phyloP scores from a whole-genome alignment of 2,113 vertebrate genomes.

The Poeciliopsis occidentalis region DNA sequence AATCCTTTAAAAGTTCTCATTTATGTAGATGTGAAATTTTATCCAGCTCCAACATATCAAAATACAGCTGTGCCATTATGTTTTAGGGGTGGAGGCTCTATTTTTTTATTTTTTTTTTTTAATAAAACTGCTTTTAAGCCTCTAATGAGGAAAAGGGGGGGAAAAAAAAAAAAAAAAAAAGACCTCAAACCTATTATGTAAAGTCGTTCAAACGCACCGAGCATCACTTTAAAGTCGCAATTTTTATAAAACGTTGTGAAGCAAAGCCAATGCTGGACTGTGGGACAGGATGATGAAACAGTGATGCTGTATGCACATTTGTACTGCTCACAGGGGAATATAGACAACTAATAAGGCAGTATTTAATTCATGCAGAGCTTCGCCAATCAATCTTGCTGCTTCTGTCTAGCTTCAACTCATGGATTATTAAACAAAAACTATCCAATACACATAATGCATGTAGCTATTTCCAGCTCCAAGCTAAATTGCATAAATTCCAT shows the following conservation, averaged over 20 bases:
- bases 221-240: constrained; percentile 6
- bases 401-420: background rate
- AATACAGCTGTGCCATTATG: constrained; percentile 57
- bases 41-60: constrained; percentile 25
- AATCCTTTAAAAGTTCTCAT: constrained; percentile 61
- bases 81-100: constrained; percentile 23
- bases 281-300: constrained; percentile 12
- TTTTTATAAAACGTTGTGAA: background rate
- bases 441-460: background rate
- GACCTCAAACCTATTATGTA: constrained; percentile 45
- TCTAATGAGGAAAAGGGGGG: constrained; percentile 44
- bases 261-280: background rate
- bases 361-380: constrained; percentile 9
- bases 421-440: background rate
- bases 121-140: constrained; percentile 64
- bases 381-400: background rate
- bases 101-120: constrained; percentile 56
- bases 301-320: background rate
- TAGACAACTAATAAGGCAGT: background rate
- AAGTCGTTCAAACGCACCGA: constrained; percentile 19
- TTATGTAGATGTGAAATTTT: constrained; percentile 37
- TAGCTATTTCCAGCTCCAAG: background rate
- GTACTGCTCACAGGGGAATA: constrained; percentile 1
- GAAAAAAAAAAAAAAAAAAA: constrained; percentile 20
- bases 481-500: background rate